phyloP scores from a whole-genome alignment of 2,113 vertebrate species.

The Psilopogon haemacephalus region DNA sequence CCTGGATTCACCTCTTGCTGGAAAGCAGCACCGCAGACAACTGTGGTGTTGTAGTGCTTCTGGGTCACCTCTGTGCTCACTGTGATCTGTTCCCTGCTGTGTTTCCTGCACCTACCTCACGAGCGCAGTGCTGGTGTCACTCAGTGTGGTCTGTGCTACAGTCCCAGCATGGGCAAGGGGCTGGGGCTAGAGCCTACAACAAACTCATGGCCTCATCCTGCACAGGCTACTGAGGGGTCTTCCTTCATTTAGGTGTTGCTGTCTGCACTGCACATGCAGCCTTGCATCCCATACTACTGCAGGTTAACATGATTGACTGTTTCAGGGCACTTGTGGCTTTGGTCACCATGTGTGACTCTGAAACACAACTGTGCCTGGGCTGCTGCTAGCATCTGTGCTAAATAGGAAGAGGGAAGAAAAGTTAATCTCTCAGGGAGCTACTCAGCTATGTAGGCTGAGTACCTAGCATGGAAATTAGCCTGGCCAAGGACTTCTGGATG shows the following conservation, averaged over 20 bases:
- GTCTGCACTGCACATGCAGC: rapidly evolving
- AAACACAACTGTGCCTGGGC: background rate
- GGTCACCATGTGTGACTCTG: rapidly evolving
- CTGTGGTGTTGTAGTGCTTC: background rate
- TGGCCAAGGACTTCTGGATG: background rate
- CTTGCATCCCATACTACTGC: rapidly evolving
- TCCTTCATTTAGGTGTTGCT: rapidly evolving
- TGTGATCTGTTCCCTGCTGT: rapidly evolving
- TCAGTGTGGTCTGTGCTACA: background rate
- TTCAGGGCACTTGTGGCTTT: background rate
- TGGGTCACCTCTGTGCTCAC: background rate
- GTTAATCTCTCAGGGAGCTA: background rate
- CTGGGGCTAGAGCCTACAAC: background rate
- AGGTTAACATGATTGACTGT: background rate
- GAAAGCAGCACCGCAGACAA: rapidly evolving
- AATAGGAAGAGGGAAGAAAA: background rate
- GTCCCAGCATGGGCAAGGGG: rapidly evolving
- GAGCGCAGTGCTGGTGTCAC: rapidly evolving
- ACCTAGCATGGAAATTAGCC: background rate
- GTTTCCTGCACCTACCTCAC: rapidly evolving
- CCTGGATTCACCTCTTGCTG: background rate
- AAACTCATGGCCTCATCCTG: background rate
- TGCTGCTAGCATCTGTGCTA: background rate
- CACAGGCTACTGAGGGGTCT: rapidly evolving
- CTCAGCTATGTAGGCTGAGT: background rate